A percentile compares a stretch with the other conserved stretches of the same genome.
These are phyloP conservation scores for Taurulus bubalis DNA, from an alignment of 2,113 vertebrate species.

Conservation along the genomic window DNA sequence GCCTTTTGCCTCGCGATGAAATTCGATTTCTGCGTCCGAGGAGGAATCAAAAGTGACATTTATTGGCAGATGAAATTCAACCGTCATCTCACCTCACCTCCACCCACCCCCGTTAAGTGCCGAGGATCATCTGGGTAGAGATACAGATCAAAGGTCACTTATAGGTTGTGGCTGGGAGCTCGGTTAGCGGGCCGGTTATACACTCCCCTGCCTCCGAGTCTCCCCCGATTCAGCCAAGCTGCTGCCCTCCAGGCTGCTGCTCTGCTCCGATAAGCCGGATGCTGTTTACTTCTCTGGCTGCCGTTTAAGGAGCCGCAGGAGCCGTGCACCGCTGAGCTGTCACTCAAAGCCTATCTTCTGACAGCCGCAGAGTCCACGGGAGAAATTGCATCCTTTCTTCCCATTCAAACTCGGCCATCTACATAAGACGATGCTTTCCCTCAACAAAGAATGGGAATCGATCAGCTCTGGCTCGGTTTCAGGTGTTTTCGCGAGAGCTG, in stretches of 20 bases:
- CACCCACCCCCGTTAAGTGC: conserved; percentile 17
- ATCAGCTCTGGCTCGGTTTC: conserved; percentile 74
- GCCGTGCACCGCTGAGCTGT: conserved; percentile 74
- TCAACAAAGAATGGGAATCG: conserved; percentile 68
- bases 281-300: conserved; percentile 78
- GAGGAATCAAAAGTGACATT: conserved; percentile 50
- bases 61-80: conserved; percentile 42
- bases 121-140: conserved; percentile 37
- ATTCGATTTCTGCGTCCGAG: conserved; percentile 25
- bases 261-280: conserved; percentile 78
- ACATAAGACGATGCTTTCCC: conserved; percentile 70
- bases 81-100: conserved; percentile 27
- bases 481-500: conserved; percentile 60
- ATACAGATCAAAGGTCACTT: conserved; percentile 71
- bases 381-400: conserved; percentile 80
- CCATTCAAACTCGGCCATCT: conserved; percentile 73
- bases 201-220: conserved; percentile 56
- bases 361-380: conserved; percentile 71
- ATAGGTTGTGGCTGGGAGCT: conserved; percentile 46
- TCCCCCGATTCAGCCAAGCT: conserved; percentile 60
- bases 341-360: conserved; percentile 80
- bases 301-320: conserved; percentile 72
- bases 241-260: conserved; percentile 74
- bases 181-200: conserved; percentile 47
- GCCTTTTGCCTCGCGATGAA: conserved; percentile 5